These are phyloP conservation scores for Palythoa grandiflora DNA, from an alignment of 92 coral and sea anemone species.

Conservation along the genomic window DNA sequence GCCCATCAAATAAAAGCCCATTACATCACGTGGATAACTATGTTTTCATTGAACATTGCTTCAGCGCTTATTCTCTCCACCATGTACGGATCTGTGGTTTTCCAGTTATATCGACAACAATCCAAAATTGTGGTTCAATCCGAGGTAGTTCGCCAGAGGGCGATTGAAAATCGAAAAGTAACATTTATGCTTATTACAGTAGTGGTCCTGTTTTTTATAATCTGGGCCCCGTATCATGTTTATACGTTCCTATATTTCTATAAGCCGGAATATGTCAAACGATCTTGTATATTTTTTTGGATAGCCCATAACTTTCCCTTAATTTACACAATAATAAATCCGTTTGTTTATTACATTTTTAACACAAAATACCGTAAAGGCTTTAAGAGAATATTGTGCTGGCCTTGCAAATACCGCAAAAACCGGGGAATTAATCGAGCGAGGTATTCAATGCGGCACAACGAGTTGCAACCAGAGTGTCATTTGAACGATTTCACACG, in stretches of 20 bases:
- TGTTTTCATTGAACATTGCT: constrained; percentile 22
- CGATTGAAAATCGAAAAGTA: constrained; percentile 22
- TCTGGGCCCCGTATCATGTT: constrained; percentile 42
- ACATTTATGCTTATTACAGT: constrained; percentile 34
- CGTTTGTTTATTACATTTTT: constrained; percentile 30
- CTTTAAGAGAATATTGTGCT: constrained; percentile 1
- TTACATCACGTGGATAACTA: constrained; percentile 35
- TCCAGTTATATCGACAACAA: constrained; percentile 20
- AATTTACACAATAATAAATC: constrained; percentile 28
- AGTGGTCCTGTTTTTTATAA: constrained; percentile 9
- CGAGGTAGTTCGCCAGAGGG: constrained; percentile 22
- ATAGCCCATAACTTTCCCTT: constrained; percentile 30
- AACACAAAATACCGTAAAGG: constrained; percentile 39
- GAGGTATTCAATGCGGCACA: not conserved
- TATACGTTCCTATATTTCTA: constrained; percentile 27
- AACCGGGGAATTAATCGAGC: not conserved
- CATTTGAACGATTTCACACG: not conserved
- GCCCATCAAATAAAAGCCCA: constrained; percentile 8
- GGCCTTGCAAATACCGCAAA: not conserved
- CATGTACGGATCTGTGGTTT: not conserved
- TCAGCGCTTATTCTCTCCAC: constrained; percentile 13
- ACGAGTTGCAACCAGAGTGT: not conserved
- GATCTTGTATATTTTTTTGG: constrained; percentile 25
- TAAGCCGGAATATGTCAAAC: constrained; percentile 16
- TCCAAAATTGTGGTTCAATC: constrained; percentile 13